A percentile compares a stretch with the other conserved stretches of the same genome.
These are phyloP conservation scores for Gymnopithys bicolor DNA, from an alignment of 2,797 vertebrate species.

Conservation along the genomic window DNA sequence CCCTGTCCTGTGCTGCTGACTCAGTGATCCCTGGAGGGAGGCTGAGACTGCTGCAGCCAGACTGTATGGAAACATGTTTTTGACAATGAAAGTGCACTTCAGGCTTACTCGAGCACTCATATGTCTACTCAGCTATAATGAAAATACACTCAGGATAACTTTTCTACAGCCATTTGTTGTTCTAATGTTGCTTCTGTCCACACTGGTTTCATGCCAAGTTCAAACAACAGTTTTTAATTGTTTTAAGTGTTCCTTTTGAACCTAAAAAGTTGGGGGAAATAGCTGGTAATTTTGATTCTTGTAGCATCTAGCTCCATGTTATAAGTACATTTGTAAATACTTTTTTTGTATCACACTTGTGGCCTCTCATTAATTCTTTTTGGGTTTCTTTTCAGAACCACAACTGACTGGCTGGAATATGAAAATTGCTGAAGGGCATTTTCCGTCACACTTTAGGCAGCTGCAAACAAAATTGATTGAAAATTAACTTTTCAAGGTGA, in stretches of 20 bases:
- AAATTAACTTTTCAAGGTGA: conserved; percentile 31
- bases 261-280: background rate
- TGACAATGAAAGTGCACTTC: background rate
- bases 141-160: background rate
- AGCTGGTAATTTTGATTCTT: background rate
- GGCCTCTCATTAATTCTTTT: background rate
- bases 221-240: background rate
- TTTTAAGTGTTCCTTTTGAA: background rate
- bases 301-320: background rate
- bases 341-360: background rate
- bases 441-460: background rate
- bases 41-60: background rate
- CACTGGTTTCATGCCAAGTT: background rate
- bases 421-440: conserved; percentile 22
- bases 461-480: background rate
- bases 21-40: background rate
- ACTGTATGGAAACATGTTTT: background rate
- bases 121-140: background rate
- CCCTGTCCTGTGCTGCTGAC: rapidly evolving
- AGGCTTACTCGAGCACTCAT: background rate
- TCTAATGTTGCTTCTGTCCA: background rate
- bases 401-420: background rate
- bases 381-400: background rate
- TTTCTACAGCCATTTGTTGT: background rate
- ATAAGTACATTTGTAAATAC: background rate